Evolutionary conservation across 2,113 vertebrate species (phyloP).

Genomic region (Cyrtonyx montezumae): DNA sequence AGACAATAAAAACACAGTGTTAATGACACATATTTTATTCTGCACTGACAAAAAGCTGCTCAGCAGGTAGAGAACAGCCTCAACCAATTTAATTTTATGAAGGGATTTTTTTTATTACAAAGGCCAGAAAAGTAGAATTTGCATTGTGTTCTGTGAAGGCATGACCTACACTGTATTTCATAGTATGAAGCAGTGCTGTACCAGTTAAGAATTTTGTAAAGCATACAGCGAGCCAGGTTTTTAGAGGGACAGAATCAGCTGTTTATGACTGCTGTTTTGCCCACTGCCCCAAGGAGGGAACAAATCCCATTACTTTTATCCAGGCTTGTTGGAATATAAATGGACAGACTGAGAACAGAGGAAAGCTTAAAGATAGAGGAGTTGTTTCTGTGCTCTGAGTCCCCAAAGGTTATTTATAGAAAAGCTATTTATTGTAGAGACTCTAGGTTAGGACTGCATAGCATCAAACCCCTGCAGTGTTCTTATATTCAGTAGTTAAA

Average conservation of each 20-base stretch:
- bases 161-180: not conserved
- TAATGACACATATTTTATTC: not conserved
- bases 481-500: not conserved
- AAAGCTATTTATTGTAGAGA: not conserved
- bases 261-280: not conserved
- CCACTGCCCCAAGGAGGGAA: not conserved
- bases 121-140: not conserved
- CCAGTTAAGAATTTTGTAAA: not conserved
- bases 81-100: not conserved
- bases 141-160: not conserved
- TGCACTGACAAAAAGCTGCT: not conserved
- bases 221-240: not conserved
- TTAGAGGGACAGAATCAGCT: not conserved
- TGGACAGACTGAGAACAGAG: not conserved
- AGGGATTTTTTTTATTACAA: not conserved
- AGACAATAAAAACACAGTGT: slow-evolving; percentile 21
- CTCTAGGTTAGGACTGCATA: not conserved
- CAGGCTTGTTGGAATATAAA: not conserved
- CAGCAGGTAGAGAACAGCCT: not conserved
- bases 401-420: not conserved
- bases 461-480: not conserved
- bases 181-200: not conserved
- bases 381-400: not conserved
- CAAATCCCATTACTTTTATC: not conserved
- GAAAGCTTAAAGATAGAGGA: not conserved